Evolutionary conservation across 1,140 invertebrate species (phyloP), one percentile per base, ranked within the genome.

Genomic region (Alviniconcha marisindica): DNA sequence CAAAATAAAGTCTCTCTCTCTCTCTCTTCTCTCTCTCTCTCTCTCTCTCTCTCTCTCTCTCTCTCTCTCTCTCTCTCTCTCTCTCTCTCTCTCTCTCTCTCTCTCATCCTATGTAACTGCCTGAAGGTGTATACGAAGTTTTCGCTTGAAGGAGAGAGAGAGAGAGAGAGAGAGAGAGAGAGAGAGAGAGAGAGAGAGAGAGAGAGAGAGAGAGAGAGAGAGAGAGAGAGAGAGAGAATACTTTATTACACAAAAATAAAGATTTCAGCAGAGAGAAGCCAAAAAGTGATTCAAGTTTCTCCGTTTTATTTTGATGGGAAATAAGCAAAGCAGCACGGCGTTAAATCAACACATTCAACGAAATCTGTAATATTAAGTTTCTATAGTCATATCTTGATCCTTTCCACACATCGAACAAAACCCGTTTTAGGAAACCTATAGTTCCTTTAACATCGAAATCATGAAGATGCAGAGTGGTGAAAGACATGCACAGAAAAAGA

Each of bases 1-100:
- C 14, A 0, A 2, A 40, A 21, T 14, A n/a, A 42, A 2, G 1
- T 42, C 21, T 12, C 14, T 74, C 5, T 24, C 21, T 15, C 7
- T 44, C 21, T 42, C 0, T 40, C 24, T 33, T 71, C n/a, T 38
- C 66, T 71, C n/a, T 38, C 66, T 38, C n/a, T 38, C 66, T 71
- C n/a, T 38, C 66, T 71, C n/a, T 38, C 66, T 71, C n/a, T 38
- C 66, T 71, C 21, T 12, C 38, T 74, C 36, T 1, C 38, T 42
- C 60, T 66, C 60, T 66, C 60, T 66, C 60, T 66, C 60, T 66
- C 60, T 66, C 60, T 66, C 60, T 66, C 60, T 66, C 60, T 66
- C 60, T 66, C 60, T 66, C 60, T 66, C 28, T 66, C 18, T n/a
- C 18, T n/a, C 28, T 7, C 18, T 66, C 21, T 10, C 60, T 7